Evolutionary conservation across 2,888 invertebrate genomes (phyloP).

Genomic region (Disparrhopalites patrizii): DNA sequence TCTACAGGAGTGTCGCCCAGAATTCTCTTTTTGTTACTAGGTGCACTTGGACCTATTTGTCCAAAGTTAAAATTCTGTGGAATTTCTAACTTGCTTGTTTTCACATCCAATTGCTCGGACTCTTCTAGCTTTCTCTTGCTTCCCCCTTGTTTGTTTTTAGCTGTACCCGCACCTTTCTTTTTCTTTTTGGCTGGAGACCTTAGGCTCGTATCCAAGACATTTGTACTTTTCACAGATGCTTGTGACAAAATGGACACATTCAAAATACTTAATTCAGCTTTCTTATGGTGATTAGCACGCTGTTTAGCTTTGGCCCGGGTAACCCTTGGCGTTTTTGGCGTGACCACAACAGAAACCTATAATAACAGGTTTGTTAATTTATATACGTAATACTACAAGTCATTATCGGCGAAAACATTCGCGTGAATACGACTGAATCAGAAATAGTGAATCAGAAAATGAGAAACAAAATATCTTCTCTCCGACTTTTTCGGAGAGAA

Average conservation of each 20-base stretch:
- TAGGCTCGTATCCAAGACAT: background rate
- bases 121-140: background rate
- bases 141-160: background rate
- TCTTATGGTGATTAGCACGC: background rate
- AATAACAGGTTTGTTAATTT: too few species aligned
- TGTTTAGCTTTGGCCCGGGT: background rate
- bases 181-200: background rate
- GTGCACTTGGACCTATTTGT: too few species aligned
- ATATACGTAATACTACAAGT: too few species aligned
- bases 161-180: background rate
- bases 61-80: background rate
- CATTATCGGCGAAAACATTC: too few species aligned
- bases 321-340: constrained; percentile 5
- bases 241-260: background rate
- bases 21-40: background rate
- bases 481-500: too few species aligned
- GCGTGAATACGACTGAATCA: too few species aligned
- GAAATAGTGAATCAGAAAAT: too few species aligned
- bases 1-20: background rate
- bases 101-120: background rate
- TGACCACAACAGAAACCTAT: background rate
- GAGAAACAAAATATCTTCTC: too few species aligned
- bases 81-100: background rate
- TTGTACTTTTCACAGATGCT: background rate
- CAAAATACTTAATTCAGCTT: background rate